Conservation (phyloP, 2,888 invertebrate species). For the Lasioglossum marginatum region DNA sequence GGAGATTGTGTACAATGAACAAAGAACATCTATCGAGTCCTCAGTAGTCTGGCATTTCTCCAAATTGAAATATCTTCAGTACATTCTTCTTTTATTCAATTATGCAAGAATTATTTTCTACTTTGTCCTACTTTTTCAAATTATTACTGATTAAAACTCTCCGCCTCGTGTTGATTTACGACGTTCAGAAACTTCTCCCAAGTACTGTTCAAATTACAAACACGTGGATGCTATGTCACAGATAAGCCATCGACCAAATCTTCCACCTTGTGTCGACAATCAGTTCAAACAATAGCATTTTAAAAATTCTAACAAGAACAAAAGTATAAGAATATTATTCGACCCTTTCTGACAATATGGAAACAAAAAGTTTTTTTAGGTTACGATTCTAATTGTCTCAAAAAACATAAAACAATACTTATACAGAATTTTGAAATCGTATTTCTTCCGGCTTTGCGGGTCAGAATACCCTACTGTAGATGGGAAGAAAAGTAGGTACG, state of each 20-base stretch:
- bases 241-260: neutral
- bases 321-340: neutral
- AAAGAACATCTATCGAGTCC: neutral
- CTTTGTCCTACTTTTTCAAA: neutral
- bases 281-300: neutral
- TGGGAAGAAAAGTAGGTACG: neutral
- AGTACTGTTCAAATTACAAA: neutral
- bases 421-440: too few species aligned
- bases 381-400: too few species aligned
- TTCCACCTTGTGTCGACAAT: neutral
- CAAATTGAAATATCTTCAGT: neutral
- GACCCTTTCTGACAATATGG: neutral
- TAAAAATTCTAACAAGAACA: neutral
- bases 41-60: neutral
- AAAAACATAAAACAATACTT: too few species aligned
- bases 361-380: neutral
- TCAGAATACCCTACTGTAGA: too few species aligned
- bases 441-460: too few species aligned
- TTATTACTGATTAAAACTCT: neutral
- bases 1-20: neutral
- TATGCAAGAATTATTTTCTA: neutral
- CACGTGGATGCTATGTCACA: neutral
- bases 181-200: neutral
- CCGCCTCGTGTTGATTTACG: neutral
- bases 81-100: neutral